A percentile compares a stretch with the other conserved stretches of the same genome.
Conservation (phyloP, 2,113 vertebrate genomes). For the Thermophis baileyi region DNA sequence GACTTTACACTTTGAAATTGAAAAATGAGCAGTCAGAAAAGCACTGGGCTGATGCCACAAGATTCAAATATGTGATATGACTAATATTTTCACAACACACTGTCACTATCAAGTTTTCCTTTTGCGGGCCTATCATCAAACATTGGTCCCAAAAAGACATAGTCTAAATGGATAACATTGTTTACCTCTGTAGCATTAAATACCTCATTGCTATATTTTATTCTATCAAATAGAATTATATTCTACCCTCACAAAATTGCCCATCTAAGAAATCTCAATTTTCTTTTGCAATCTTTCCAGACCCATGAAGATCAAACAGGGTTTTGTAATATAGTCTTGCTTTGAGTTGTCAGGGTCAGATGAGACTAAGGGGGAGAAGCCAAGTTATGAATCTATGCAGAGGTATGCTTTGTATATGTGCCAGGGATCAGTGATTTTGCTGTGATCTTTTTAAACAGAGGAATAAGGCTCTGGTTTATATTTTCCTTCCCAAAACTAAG, state of each 20-base stretch:
- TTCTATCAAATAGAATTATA: neutral
- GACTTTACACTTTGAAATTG: constrained; percentile 60
- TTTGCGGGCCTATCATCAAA: constrained; percentile 17
- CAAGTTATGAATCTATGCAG: neutral
- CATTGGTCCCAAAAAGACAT: neutral
- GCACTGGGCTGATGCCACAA: constrained; percentile 39
- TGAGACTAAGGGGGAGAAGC: neutral
- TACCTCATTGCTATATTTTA: neutral
- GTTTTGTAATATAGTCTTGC: neutral
- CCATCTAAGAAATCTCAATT: neutral
- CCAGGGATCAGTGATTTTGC: neutral
- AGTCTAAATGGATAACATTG: neutral
- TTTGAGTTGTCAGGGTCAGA: neutral
- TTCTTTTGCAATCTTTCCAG: neutral
- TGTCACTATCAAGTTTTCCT: constrained; percentile 42
- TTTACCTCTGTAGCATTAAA: neutral
- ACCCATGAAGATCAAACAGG: neutral
- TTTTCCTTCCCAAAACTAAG: neutral
- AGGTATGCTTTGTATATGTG: neutral
- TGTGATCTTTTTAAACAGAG: neutral
- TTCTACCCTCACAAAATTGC: neutral
- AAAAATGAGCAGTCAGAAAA: constrained; percentile 47
- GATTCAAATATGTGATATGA: constrained; percentile 46
- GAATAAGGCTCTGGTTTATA: neutral
- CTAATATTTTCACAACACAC: constrained; percentile 55